Base-by-base conservation (phyloP, 2,797 vertebrate species). In the Onychomys arenicola region DNA sequence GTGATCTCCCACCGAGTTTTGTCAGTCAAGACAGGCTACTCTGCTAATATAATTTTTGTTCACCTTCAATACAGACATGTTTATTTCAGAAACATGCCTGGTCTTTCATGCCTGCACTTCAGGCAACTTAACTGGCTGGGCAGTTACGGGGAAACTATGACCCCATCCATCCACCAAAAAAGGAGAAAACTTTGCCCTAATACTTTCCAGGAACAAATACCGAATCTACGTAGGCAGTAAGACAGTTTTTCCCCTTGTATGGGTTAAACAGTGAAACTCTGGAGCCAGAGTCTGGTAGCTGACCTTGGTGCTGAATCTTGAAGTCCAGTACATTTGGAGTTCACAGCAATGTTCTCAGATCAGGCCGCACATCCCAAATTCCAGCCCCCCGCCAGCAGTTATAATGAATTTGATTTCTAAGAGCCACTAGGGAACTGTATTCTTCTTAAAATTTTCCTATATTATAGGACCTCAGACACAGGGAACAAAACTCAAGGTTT, bases 301-400 rank as follows among this genome's bases (percentile, higher is more conserved):
- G 93, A 23, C 86, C 95, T n/a, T 85, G 76, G 93, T 97, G 46
- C 95, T 97, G 94, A 96, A 94, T 75, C n/a, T 34, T 29, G 46
- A 52, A 73, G 27, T 10, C 11, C 7, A 37, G 12, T 52, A 76
- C 57, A 40, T 90, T 32, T 52, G 14, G 23, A 5, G 27, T 69
- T 34, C 17, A 37, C 0, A 83, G 6, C 10, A 55, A 55, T 12
- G 59, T 92, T 71, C 43, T 92, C 65, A 93, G 90, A 85, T 63
- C 71, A 63, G 57, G 40, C 23, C 25, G 52, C 40, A 84, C 27
- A 32, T 25, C 16, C 19, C 29, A 89, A 67, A 76, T 34, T 52
- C 46, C 37, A 73, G 90, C 21, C 23, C 67, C 29, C 75, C 17
- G 4, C 6, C 49, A 81, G 12, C 65, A 52, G 43, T 12, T 71